Conservation (phyloP, 2,797 vertebrate species). For the Thunnus albacares region DNA sequence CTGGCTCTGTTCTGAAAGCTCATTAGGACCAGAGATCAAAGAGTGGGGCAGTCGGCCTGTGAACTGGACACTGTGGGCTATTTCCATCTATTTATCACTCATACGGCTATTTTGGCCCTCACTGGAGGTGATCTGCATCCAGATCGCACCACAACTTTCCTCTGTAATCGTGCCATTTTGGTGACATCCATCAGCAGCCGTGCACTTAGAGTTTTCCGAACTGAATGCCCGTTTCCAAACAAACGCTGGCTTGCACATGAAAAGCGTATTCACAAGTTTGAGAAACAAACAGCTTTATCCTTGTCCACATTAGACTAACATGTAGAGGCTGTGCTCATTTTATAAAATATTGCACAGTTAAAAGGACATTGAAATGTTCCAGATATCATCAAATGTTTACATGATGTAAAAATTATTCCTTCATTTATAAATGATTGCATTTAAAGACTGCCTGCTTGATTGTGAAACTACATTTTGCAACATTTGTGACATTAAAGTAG, state of each 20-base stretch:
- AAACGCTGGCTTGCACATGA: conserved; percentile 48
- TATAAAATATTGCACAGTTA: neutral
- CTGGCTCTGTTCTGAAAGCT: conserved; percentile 79
- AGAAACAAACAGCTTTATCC: conserved; percentile 24
- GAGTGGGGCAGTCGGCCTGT: conserved; percentile 68
- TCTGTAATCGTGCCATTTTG: conserved; percentile 73
- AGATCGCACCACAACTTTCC: conserved; percentile 67
- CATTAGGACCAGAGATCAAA: conserved; percentile 85
- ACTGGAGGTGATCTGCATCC: conserved; percentile 70
- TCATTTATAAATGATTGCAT: neutral
- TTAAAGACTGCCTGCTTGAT: neutral
- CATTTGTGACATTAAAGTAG: conserved; percentile 17
- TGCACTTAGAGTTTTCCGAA: conserved; percentile 29
- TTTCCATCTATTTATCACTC: conserved; percentile 80
- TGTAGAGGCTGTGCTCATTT: conserved; percentile 13
- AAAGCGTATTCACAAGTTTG: conserved; percentile 39
- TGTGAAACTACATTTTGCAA: conserved; percentile 16
- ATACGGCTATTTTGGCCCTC: conserved; percentile 70
- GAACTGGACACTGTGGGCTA: conserved; percentile 79
- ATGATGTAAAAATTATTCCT: neutral
- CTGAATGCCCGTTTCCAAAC: conserved; percentile 31
- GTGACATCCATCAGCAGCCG: conserved; percentile 58
- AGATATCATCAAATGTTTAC: neutral
- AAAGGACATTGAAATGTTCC: neutral
- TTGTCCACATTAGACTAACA: conserved; percentile 24